phyloP scores from a whole-genome alignment of 2,113 vertebrate genomes.

The Miniopterus natalensis region DNA sequence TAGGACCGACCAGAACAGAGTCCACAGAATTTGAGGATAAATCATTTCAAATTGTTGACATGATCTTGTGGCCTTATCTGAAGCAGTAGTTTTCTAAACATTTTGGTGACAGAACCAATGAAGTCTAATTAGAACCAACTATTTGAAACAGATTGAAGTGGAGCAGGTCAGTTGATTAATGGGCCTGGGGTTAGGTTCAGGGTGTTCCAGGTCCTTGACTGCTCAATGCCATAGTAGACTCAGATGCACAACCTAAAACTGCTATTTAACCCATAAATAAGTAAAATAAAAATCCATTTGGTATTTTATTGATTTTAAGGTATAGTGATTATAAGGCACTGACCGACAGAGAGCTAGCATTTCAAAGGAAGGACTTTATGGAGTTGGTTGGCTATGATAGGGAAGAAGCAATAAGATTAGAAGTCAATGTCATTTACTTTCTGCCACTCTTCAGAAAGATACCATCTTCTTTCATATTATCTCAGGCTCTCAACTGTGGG shows the following conservation, averaged over 20 bases:
- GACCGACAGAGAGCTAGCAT: background rate
- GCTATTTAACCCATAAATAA: background rate
- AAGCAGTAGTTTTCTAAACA: background rate
- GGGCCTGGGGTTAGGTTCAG: background rate
- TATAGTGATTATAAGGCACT: background rate
- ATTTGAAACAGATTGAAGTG: conserved; percentile 46
- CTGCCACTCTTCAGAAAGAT: conserved; percentile 31
- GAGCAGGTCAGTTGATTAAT: background rate
- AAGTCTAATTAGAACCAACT: conserved; percentile 54
- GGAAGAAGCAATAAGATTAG: background rate
- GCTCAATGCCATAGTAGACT: background rate
- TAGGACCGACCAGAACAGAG: conserved; percentile 21
- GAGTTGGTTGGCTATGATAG: background rate
- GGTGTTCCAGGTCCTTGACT: background rate
- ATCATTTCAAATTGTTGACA: conserved; percentile 13
- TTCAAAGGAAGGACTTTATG: conserved; percentile 23
- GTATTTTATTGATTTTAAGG: conserved; percentile 31
- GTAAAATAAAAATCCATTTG: conserved; percentile 30
- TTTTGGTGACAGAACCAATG: background rate
- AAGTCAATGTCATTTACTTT: conserved; percentile 36
- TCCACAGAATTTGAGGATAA: background rate
- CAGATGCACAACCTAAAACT: background rate
- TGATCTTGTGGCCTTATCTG: background rate
- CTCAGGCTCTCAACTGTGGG: background rate
- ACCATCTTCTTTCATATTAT: background rate